Evolutionary conservation across 2,888 invertebrate species (phyloP), one percentile per base, ranked within the genome.

Genomic region (Suillia variegata): DNA sequence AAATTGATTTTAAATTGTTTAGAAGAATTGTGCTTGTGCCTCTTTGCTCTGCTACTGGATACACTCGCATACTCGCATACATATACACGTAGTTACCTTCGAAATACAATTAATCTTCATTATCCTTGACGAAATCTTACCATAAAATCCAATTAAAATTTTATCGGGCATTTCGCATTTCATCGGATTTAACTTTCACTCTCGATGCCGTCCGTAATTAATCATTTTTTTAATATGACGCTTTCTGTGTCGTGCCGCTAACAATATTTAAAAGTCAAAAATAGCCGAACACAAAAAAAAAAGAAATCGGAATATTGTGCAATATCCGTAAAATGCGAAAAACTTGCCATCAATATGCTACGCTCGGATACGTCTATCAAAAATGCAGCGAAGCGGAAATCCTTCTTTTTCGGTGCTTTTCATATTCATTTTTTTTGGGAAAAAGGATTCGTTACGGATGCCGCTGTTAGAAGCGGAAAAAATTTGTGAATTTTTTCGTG

Each of bases 311-410:
- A 42, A 68, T 71, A 72, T 72, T 74, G 73, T 71, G 73, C 73
- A 73, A 74, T 73, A 73, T 73, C 72, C 73, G 73, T 74, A 71
- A 73, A 73, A 73, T 73, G 70, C 70, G 73, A 73, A 73, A n/a
- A 74, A 73, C 71, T 74, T 73, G 71, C 74, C 73, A 70, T 73
- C 73, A 73, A 73, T 73, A 74, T 70, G 74, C 74, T 73, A 74
- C 73, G 73, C 73, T 73, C 74, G 73, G 73, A 73, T 74, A 73
- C 73, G 73, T 73, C 73, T 69, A 73, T 73, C 74, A 73, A 67
- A 72, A 73, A 74, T 74, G 71, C 74, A 73, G 62, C 69, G 67
- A 72, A 72, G 73, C 73, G 71, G 67, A 70, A 73, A 74, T 74
- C 74, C 72, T 72, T 70, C 66, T 65, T 68, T 69, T 70, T 56